Evolutionary conservation across 2,797 vertebrate species (phyloP), one percentile per base, ranked within the genome.

Genomic region (Artibeus lituratus): DNA sequence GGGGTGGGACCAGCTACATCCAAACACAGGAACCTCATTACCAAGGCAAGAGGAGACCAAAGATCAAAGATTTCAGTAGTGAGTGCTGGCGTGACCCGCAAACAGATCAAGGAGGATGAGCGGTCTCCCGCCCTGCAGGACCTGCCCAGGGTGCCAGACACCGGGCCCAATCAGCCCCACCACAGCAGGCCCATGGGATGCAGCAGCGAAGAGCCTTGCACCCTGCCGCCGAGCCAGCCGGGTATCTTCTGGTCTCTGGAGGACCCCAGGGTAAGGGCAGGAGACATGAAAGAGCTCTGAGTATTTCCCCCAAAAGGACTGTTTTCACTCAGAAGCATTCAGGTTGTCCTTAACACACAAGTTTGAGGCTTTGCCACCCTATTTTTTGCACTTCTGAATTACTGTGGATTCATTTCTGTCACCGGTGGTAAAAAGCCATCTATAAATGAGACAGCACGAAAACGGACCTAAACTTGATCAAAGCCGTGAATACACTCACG

Each of bases 151-250:
- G 18, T 1, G 16, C 11, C 53, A 47, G 74, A 62, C 18, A 8
- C 77, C 55, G 10, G 51, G 47, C 29, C n/a, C 2, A 67, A 19
- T 14, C 37, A 42, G 81, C 76, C 55, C 4, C 0, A 0, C 69
- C n/a, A 15, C 51, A 90, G 65, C 42, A 32, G 2, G 51, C 9
- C 53, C 67, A 37, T 0, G 0, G 62, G 32, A 6, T 0, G 14
- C 14, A 2, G 37, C 44, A 1, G 0, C 0, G 3, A 51, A 37
- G 9, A 26, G 51, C 1, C 24, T 11, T 10, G 5, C 3, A 3
- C 44, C 16, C 19, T 0, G 14, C 7, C 44, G 65, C 44, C 7
- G 7, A 0, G 39, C 65, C 8, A 4, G 3, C 24, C 0, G 19
- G 76, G 35, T 14, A 15, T 8, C 16, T 37, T 7, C 10, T 10